A percentile compares a stretch with the other conserved stretches of the same genome.
Conservation (phyloP, 2,113 vertebrate species). For the Campylomormyrus tamandua region DNA sequence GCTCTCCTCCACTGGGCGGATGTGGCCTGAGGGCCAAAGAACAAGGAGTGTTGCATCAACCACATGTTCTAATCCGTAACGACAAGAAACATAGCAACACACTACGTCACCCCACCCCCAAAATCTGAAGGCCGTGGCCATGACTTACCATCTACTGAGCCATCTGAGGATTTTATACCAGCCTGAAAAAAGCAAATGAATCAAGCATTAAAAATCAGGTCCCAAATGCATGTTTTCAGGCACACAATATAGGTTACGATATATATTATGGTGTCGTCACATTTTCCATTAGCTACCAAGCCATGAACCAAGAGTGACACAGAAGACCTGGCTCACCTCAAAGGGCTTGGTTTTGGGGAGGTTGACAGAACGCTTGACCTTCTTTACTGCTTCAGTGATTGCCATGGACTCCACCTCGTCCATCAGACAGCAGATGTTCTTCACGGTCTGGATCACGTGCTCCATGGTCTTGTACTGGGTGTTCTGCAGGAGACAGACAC, state of each 20-base stretch:
- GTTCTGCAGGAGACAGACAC: slow-evolving; percentile 43
- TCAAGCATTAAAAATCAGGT: neutral
- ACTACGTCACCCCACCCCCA: neutral
- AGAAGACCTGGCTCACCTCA: slow-evolving; percentile 61
- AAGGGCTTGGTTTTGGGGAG: slow-evolving; percentile 70
- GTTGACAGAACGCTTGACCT: slow-evolving; percentile 77
- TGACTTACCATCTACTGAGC: slow-evolving; percentile 50
- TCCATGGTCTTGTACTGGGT: slow-evolving; percentile 80
- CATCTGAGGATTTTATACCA: slow-evolving; percentile 54
- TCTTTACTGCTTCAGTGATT: slow-evolving; percentile 77
- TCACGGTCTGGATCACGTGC: slow-evolving; percentile 77
- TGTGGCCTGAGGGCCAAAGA: slow-evolving; percentile 36
- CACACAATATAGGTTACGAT: neutral
- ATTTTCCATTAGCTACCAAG: neutral
- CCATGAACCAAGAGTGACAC: neutral
- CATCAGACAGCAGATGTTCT: slow-evolving; percentile 81
- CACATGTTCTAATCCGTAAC: neutral
- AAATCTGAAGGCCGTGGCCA: neutral
- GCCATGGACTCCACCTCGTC: slow-evolving; percentile 82
- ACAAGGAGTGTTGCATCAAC: neutral
- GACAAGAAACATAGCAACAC: neutral
- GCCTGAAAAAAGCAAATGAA: slow-evolving; percentile 50
- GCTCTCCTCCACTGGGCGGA: slow-evolving; percentile 67
- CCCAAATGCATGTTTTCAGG: neutral
- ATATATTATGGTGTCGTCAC: neutral